Base-by-base conservation (phyloP, 2,797 vertebrate genomes). In the Hippopotamyrus pictus region DNA sequence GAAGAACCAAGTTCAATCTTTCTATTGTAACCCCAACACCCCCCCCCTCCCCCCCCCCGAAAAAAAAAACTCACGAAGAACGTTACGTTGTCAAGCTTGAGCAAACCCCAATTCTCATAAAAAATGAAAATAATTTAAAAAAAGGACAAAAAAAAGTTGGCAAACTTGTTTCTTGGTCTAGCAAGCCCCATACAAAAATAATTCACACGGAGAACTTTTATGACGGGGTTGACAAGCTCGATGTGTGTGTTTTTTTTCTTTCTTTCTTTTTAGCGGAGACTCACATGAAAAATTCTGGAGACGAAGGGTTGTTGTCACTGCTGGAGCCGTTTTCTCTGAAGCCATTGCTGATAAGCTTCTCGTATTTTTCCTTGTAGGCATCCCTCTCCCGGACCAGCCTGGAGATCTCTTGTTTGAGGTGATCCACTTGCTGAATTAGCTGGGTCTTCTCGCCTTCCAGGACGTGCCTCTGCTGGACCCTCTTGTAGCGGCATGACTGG, bases 211-310 rank as follows among this genome's bases (percentile, higher is more conserved):
- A 94, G 93, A 94, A 93, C 93, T 94, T 94, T 90, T 41, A 91
- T 91, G 92, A 92, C 92, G 94, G 95, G 92, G 90, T 91, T 90
- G 91, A 93, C 95, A 93, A 91, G 88, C 89, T 90, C 91, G 89
- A 33, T 90, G n/a, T 94, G 93, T 93, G 17, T 94, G 93, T 93
- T 93, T 94, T 95, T 95, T 94, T 91, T 96, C 94, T 96, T 96
- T 65, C 92, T 93, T 89, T 82, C 48, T 51, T 88, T 57, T 94
- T 94, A 93, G 93, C 92, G 92, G 94, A 95, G 93, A 99, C 98
- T 99, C 98, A 99, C 98, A 99, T 99, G 98, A 99, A 99, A 96
- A 99, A 99, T 96, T 99, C 98, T 94, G 98, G 98, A 92, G 98
- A 99, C 88, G 98, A 99, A 87, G 98, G 98, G 96, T 97, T 98